Base-by-base conservation (phyloP, 1,140 invertebrate genomes). In the Globodera rostochiensis region DNA sequence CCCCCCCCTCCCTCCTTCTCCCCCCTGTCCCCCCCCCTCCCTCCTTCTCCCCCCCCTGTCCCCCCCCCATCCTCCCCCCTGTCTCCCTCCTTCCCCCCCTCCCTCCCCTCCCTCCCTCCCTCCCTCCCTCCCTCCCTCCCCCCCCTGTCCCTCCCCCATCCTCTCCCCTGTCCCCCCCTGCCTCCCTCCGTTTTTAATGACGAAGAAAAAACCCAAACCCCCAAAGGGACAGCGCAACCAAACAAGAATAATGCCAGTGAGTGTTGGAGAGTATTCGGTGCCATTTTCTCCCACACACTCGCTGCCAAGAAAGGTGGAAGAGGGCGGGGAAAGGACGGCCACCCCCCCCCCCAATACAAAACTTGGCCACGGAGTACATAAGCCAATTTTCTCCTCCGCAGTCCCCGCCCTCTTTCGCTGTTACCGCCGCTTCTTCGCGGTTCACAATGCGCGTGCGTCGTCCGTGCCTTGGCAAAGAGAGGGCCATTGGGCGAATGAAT, bases 401-500 rank as follows among this genome's bases (percentile, higher is more conserved):
- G 1, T 11, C 69, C 9, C 69, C 69, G 25, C 69, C n/a, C 66
- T 4, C 4, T 69, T 15, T 3, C 36, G 6, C 19, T 3, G 25
- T 9, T 15, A 21, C 69, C 69, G 21, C 69, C 15, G 69, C 69
- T 71, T 36, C 69, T 36, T 19, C 8, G 1, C 69, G 21, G 7
- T 0, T 71, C n/a, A 60, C 57, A 60, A 60, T 60, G 57, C 57
- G 57, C 57, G 57, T 60, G 57, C 57, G 57, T 1, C 57, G 11
- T 36, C 69, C 25, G 69, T 21, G 67, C 25, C n/a, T 71, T 71
- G 69, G 69, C 69, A 36, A 15, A 36, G 69, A 71, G n/a, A 47
- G 67, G 19, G 11, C n/a, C 67, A n/a, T 13, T 53, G 50, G 50
- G n/a, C 67, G 67, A 71, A 71, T 21, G 66, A 21, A 36, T 3